Base-by-base conservation (phyloP, 2,888 invertebrate species). In the Cerastoderma edule region DNA sequence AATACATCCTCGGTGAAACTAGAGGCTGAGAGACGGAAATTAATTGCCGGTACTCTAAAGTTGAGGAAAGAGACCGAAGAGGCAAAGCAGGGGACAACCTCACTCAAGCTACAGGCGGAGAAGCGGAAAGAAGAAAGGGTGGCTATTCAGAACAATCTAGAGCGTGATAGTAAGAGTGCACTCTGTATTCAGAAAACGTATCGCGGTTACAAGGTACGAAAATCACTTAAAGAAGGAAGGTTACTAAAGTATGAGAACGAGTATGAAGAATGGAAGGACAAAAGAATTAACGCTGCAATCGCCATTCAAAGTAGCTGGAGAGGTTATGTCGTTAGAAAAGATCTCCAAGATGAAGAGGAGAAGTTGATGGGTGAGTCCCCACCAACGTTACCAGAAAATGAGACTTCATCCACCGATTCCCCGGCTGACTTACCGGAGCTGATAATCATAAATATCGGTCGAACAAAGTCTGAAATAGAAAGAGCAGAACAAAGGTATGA, bases 1-100 rank as follows among this genome's bases (percentile, higher is more conserved):
- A 68, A 73, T 53, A 81, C 81, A 33, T 72, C 81, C 35, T 75
- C 78, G 35, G 75, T 81, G n/a, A 81, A 81, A 53, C 19, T 75
- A 4, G 81, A 81, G 50, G 81, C 78, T 16, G 81, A 78, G 48
- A 53, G 80, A 44, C 67, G 80, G 44, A 80, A 80, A 28, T 48
- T 67, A 3, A 66, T 80, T 32, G 78, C 78, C 33, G 71, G 74
- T 27, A 53, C 32, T 27, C 44, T 74, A n/a, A 70, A 68, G 63
- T 33, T 73, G n/a, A 60, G 60, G 46, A 71, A 57, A 50, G 65
- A 71, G 22, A 44, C 72, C 22, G 33, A 50, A 53, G 68, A 74
- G 50, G 71, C 33, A n/a, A 69, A 56, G 16, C 53, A 73, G 22
- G 46, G 27, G 13, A 67, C 67, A 33, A 32, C 63, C n/a, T 68